A percentile compares a stretch with the other conserved stretches of the same genome.
Evolutionary conservation across 64 coral and sea anemone species (phyloP).

Genomic region (Cladopsammia gracilis): DNA sequence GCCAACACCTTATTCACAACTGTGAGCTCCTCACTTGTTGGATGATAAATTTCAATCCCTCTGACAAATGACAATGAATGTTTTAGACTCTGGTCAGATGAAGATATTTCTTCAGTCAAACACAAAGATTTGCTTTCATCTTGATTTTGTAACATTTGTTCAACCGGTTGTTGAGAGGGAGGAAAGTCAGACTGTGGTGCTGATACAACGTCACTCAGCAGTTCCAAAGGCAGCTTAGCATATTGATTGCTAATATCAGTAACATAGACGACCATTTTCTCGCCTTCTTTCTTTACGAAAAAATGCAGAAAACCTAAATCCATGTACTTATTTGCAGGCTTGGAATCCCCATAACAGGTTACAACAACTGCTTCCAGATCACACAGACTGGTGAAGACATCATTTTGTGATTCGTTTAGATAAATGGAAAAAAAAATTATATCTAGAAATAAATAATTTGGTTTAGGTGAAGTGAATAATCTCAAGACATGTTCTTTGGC

Average conservation of each 20-base stretch:
- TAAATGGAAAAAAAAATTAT: no score
- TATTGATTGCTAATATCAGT: no score
- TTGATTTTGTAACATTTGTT: not conserved
- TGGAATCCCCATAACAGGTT: not conserved
- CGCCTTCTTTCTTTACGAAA: not conserved
- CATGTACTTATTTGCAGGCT: not conserved
- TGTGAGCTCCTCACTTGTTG: not conserved
- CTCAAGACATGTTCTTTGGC: not conserved
- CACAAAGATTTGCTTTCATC: not conserved
- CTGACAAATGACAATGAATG: not conserved
- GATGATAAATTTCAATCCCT: not conserved
- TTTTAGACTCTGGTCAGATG: not conserved
- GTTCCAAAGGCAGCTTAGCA: no score
- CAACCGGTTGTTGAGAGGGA: not conserved
- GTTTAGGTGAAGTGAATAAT: not conserved
- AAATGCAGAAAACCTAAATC: not conserved
- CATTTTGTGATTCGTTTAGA: no score
- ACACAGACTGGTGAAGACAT: not conserved
- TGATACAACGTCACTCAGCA: not conserved
- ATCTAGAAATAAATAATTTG: no score
- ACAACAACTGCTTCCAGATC: not conserved
- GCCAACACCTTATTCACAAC: not conserved
- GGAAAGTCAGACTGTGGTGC: not conserved
- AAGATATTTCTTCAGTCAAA: not conserved
- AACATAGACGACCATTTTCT: no score